Evolutionary conservation across 37 sponge, comb jelly and placozoan genomes (phyloP).

Genomic region (Lycopodina hypogea): DNA sequence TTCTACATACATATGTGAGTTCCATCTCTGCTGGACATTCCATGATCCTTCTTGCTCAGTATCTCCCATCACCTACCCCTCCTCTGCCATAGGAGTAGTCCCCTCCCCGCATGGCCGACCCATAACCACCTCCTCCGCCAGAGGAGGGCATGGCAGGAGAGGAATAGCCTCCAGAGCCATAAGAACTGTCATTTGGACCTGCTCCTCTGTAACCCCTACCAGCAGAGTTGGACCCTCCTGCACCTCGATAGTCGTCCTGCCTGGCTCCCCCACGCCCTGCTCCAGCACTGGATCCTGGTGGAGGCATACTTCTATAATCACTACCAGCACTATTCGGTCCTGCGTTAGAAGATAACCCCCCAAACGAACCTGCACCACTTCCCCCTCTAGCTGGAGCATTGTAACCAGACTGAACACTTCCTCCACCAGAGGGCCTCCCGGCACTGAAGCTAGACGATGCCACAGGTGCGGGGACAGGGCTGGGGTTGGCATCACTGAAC

Average conservation of each 20-base stretch:
- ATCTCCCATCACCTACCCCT: too few relatives aligned
- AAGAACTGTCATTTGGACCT: not conserved
- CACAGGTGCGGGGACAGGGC: not conserved
- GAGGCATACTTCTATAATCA: conserved; percentile 2
- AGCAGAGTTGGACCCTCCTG: not conserved
- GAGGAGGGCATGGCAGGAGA: not conserved
- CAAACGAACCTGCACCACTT: not conserved
- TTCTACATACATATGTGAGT: too few relatives aligned
- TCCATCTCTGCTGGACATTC: too few relatives aligned
- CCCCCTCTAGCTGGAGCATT: not conserved
- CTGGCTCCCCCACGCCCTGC: not conserved
- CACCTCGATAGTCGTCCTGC: not conserved
- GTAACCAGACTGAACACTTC: not conserved
- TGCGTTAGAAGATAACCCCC: not conserved
- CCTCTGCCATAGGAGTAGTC: too few relatives aligned
- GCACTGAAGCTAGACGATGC: not conserved
- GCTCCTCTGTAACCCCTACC: not conserved
- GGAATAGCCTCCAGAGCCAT: not conserved
- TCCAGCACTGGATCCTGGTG: conserved; percentile 7
- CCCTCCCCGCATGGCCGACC: conserved; percentile 1
- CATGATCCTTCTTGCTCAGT: too few relatives aligned
- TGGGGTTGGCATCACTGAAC: conserved; percentile 7
- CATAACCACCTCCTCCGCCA: conserved; percentile 4
- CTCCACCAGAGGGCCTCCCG: not conserved
- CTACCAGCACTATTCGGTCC: not conserved